Evolutionary conservation across 1,140 invertebrate genomes (phyloP).

Genomic region (Drusus annulatus): DNA sequence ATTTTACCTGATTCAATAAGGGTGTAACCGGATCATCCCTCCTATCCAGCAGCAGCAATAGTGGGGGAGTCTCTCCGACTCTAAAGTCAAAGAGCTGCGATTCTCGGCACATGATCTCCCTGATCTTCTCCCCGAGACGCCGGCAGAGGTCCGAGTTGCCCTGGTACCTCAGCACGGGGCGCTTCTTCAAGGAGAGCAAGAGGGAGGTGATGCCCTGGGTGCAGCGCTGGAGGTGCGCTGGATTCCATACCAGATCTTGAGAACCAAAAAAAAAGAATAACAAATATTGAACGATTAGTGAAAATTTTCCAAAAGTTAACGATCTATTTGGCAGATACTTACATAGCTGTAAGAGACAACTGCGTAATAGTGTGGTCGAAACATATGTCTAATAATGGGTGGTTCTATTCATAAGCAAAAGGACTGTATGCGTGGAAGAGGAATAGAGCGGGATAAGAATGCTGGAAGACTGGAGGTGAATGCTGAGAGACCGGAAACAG

Average conservation of each 20-base stretch:
- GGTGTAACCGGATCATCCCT: constrained; percentile 96
- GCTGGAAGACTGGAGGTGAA: no score
- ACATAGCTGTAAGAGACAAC: no score
- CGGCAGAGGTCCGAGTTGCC: constrained; percentile 89
- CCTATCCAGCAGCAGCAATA: constrained; percentile 92
- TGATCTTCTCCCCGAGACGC: constrained; percentile 88
- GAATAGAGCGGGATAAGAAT: no score
- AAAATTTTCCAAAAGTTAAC: no score
- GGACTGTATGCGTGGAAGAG: no score
- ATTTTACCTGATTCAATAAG: constrained; percentile 86
- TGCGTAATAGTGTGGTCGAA: no score
- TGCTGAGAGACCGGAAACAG: no score
- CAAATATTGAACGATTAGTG: no score
- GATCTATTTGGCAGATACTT: no score
- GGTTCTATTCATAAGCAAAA: no score
- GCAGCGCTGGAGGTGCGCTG: constrained; percentile 80
- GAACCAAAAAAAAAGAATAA: background rate
- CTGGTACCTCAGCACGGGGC: constrained; percentile 93
- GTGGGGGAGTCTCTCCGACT: constrained; percentile 79
- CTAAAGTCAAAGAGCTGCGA: constrained; percentile 89
- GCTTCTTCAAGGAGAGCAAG: constrained; percentile 92
- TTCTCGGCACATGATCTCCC: constrained; percentile 90
- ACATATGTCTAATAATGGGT: no score
- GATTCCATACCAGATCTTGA: constrained; percentile 83
- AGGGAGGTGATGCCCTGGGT: constrained; percentile 90